Evolutionary conservation across 2,113 vertebrate genomes (phyloP).

Genomic region (Protobothrops flavoviridis): DNA sequence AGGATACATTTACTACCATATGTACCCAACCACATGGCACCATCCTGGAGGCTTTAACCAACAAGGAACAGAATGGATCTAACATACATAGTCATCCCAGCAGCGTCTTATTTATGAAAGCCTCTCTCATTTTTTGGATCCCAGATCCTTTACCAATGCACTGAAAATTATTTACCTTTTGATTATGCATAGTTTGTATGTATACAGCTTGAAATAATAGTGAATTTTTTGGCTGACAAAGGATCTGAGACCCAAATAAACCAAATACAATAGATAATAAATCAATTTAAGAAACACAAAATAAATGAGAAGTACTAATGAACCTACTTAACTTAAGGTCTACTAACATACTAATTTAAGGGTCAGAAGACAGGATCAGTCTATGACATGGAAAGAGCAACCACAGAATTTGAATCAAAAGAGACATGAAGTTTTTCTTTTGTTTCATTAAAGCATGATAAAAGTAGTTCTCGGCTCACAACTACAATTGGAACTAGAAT

Average conservation of each 20-base stretch:
- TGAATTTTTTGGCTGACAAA: neutral
- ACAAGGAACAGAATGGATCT: neutral
- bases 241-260: neutral
- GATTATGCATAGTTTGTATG: neutral
- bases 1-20: neutral
- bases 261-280: neutral
- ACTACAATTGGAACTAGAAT: neutral
- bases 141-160: neutral
- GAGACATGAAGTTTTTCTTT: neutral
- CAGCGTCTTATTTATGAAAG: neutral
- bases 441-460: neutral
- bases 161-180: neutral
- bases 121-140: neutral
- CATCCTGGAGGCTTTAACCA: neutral
- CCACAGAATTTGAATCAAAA: neutral
- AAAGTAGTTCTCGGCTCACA: neutral
- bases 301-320: neutral
- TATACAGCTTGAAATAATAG: neutral
- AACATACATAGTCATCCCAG: neutral
- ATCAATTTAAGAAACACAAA: neutral
- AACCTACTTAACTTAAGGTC: neutral
- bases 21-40: neutral
- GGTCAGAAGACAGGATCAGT: neutral
- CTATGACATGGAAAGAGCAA: neutral
- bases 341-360: neutral